A percentile compares a stretch with the other conserved stretches of the same genome.
Evolutionary conservation across 30 jellyfish, hydroid and myxozoan genomes (phyloP).

Genomic region (Aurelia aurita complex sp. Pacific): DNA sequence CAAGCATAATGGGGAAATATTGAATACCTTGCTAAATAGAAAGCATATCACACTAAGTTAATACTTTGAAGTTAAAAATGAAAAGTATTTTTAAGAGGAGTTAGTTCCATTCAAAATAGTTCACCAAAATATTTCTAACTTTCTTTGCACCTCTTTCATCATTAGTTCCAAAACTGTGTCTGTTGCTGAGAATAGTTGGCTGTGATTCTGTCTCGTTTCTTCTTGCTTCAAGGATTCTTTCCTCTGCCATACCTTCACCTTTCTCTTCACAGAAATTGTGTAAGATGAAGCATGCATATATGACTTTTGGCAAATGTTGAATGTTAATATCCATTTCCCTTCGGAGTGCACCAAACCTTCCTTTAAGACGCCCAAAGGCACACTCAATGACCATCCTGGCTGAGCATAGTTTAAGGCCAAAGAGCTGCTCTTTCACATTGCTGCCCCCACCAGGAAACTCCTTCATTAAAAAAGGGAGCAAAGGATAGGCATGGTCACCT

Average conservation of each 20-base stretch:
- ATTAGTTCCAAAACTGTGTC: background rate
- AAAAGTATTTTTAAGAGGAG: too few relatives aligned
- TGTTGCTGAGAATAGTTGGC: constrained; percentile 21
- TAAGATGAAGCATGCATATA: constrained; percentile 30
- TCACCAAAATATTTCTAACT: background rate
- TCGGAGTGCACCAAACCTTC: constrained; percentile 49
- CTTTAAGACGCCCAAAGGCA: constrained; percentile 67
- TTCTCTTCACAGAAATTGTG: constrained; percentile 36
- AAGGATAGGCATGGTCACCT: constrained; percentile 33
- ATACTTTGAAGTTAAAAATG: too few relatives aligned
- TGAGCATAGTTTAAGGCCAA: constrained; percentile 44
- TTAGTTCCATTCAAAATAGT: background rate
- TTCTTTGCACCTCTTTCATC: constrained; percentile 8
- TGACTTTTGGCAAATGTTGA: constrained; percentile 13
- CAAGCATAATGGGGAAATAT: too few relatives aligned
- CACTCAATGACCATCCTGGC: constrained; percentile 65
- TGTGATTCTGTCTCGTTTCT: constrained; percentile 13
- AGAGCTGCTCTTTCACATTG: constrained; percentile 29
- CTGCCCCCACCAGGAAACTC: constrained; percentile 25
- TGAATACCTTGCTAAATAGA: too few relatives aligned
- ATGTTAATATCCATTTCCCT: constrained; percentile 57
- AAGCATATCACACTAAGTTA: too few relatives aligned
- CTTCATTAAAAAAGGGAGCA: constrained; percentile 7
- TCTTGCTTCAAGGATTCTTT: constrained; percentile 2
- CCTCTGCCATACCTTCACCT: constrained; percentile 6